These are phyloP conservation scores for Apis cerana DNA, from an alignment of 1,140 invertebrate genomes.

Conservation along the genomic window DNA sequence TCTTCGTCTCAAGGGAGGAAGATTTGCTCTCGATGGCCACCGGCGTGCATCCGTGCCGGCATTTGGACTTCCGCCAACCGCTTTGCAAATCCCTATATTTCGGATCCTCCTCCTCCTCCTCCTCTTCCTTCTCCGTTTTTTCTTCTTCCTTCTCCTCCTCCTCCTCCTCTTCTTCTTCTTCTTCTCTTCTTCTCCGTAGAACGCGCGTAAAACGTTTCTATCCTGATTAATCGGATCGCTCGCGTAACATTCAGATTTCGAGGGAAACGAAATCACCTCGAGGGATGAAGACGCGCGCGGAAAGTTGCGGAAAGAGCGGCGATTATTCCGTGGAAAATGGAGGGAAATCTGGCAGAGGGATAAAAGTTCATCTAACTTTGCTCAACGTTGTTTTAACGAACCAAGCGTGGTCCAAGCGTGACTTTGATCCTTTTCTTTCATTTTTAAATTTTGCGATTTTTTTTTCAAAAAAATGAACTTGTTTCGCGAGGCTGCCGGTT, in stretches of 20 bases:
- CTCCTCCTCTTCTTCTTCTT: not conserved
- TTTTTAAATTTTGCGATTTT: not conserved
- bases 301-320: not conserved
- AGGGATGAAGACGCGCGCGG: not conserved
- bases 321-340: not conserved
- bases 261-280: not conserved
- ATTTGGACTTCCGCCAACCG: constrained; percentile 22
- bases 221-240: not conserved
- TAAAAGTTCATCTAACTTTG: not conserved
- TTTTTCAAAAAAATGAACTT: too few species aligned
- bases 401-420: not conserved
- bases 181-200: not conserved
- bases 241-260: not conserved
- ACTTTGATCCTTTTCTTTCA: not conserved
- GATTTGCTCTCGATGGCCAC: not conserved
- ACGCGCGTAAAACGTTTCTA: not conserved
- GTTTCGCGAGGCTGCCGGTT: too few species aligned
- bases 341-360: not conserved
- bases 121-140: not conserved
- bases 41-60: constrained; percentile 7
- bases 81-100: constrained; percentile 1
- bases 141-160: not conserved
- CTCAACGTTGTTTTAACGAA: not conserved
- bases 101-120: not conserved
- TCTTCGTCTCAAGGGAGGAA: not conserved